Percentiles rank a stretch among this genome's conserved stretches.
phyloP scores from a whole-genome alignment of 1,140 invertebrate genomes.

The Artemia franciscana region DNA sequence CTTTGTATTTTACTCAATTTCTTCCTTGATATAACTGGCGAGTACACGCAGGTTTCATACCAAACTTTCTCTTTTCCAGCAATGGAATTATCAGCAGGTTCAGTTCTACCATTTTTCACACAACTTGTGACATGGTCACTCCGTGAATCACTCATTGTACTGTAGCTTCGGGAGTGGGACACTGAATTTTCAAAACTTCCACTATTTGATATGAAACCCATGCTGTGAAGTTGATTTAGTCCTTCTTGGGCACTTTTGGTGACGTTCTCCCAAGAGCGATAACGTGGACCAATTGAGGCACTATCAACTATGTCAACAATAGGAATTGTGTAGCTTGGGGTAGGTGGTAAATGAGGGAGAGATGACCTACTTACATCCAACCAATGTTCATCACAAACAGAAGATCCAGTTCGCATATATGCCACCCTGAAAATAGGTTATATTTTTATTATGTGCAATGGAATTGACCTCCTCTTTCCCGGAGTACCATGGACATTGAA shows the following conservation, averaged over 20 bases:
- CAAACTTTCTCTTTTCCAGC: constrained; percentile 34
- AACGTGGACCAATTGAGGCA: constrained; percentile 8
- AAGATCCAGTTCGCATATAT: too few species aligned
- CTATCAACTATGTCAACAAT: constrained; percentile 7
- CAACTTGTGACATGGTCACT: not conserved
- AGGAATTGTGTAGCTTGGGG: not conserved
- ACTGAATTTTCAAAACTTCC: not conserved
- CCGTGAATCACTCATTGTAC: not conserved
- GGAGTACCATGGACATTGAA: too few species aligned
- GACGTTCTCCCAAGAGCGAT: constrained; percentile 1
- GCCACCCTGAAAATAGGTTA: too few species aligned
- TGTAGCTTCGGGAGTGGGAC: not conserved
- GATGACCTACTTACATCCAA: too few species aligned
- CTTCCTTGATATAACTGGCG: constrained; percentile 18
- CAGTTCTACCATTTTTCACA: constrained; percentile 4
- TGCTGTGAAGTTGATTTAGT: not conserved
- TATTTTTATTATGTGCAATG: too few species aligned
- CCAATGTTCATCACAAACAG: too few species aligned
- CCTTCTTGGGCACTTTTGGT: not conserved
- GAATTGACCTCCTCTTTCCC: too few species aligned
- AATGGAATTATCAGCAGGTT: constrained; percentile 4
- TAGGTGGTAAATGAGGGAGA: not conserved
- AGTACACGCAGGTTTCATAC: constrained; percentile 45
- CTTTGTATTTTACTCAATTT: constrained; percentile 1
- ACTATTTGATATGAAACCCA: too few species aligned